Evolutionary conservation across 1,140 invertebrate genomes (phyloP), one percentile per base, ranked within the genome.

Genomic region (Orius laevigatus): DNA sequence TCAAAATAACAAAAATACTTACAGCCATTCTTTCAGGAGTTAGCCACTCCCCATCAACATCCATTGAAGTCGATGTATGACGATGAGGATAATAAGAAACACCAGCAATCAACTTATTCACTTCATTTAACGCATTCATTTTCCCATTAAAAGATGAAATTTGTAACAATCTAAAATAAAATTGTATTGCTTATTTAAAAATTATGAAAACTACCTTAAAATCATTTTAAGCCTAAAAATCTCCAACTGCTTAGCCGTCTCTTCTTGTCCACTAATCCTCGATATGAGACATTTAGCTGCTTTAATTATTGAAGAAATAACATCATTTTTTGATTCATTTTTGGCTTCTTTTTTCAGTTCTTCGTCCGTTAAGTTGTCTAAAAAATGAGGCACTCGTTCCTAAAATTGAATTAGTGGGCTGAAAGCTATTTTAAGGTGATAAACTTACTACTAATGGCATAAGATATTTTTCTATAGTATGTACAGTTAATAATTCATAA

Each of bases 111-210:
- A 96, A 85, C 74, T 96, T 95, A 68, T 98, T 98, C 33, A 98
- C 89, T 75, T 98, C 94, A 69, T 97, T 97, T 32, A 98, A 69
- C 20, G 93, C 92, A 64, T 94, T 96, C 94, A 98, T 98, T 72
- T 97, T 97, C 8, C 93, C 92, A 70, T 97, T 97, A 61, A 96
- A 98, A 34, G 91, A 96, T 11, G 92, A 96, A 62, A 96, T 93
- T 74, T 95, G 88, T 46, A 97, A 68, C 57, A 93, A 76, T 61
- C 90, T 80, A 57, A 36, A 58, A 58, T 41, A 48, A 50, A 25
- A 3, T 39, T 14, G 3, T 4, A 16, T 14, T 39, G 3, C 5
- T 39, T 39, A 39, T 14, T 14, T 12, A 8, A 47, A 47, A 12
- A 35, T 9, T 35, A 9, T 35, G 8, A 33, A 14, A 43, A 46